These are phyloP conservation scores for Heliangelus exortis DNA, from an alignment of 2,797 vertebrate species.

Conservation along the genomic window DNA sequence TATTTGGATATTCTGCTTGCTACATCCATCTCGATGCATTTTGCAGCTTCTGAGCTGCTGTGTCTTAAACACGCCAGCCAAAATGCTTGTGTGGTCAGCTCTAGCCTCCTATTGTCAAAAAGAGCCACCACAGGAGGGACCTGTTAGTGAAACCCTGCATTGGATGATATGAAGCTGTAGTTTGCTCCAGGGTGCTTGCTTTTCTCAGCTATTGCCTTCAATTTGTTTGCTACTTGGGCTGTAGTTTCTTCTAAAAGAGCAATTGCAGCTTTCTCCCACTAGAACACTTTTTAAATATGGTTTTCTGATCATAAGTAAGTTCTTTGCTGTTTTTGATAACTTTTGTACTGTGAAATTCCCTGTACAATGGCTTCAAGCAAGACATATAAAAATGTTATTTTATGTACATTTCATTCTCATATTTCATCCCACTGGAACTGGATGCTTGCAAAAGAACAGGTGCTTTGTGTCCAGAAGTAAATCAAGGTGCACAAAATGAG, in stretches of 20 bases:
- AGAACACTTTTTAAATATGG: not conserved
- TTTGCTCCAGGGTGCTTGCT: not conserved
- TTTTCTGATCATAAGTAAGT: not conserved
- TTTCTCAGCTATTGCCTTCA: not conserved
- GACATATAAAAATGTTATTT: not conserved
- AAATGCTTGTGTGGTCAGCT: not conserved
- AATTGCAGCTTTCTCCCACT: not conserved
- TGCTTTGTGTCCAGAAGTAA: not conserved
- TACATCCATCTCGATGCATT: accelerated
- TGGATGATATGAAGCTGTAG: not conserved
- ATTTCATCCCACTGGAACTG: not conserved
- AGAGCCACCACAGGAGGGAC: not conserved
- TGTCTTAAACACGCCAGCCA: not conserved
- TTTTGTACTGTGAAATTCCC: not conserved
- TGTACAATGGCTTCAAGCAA: not conserved
- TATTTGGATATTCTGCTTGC: not conserved
- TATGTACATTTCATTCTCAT: not conserved
- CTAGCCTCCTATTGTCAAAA: not conserved
- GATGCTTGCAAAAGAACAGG: not conserved
- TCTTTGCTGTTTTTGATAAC: not conserved
- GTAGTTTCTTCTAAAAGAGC: not conserved
- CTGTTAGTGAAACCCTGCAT: accelerated
- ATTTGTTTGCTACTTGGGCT: not conserved
- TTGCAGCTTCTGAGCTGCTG: not conserved
- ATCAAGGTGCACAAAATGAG: not conserved